These are phyloP conservation scores for Callopanchax toddi DNA, from an alignment of 2,113 vertebrate genomes.

Conservation along the genomic window DNA sequence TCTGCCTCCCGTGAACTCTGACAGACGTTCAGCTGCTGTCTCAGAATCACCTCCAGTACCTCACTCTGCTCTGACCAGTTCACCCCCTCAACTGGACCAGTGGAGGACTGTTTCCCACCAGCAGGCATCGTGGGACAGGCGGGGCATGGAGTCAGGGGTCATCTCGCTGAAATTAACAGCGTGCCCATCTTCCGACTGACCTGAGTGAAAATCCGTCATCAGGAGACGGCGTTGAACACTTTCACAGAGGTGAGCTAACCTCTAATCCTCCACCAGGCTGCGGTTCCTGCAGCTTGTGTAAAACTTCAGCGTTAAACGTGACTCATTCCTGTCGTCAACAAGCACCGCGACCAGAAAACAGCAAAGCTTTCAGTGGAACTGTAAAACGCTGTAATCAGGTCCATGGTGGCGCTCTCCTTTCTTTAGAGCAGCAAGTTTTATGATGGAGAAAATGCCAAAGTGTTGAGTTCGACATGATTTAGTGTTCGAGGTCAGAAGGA, in stretches of 20 bases:
- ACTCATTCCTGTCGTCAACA: conserved; percentile 31
- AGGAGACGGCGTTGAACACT: conserved; percentile 59
- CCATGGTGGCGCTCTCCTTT: conserved; percentile 17
- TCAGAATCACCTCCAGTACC: neutral
- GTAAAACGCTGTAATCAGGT: conserved; percentile 13
- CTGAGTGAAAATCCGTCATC: conserved; percentile 66
- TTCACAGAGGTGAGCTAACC: conserved; percentile 72
- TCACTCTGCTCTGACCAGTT: conserved; percentile 23
- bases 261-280: conserved; percentile 48
- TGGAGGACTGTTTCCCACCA: conserved; percentile 46
- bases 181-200: conserved; percentile 72
- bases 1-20: conserved; percentile 47
- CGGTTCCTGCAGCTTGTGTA: conserved; percentile 26
- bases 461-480: conserved; percentile 37
- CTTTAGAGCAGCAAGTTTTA: conserved; percentile 25
- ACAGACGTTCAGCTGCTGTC: too few relatives aligned
- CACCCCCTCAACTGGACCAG: neutral
- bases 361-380: neutral
- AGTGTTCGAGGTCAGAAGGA: conserved; percentile 20
- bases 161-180: conserved; percentile 66
- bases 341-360: conserved; percentile 9
- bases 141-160: conserved; percentile 55
- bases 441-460: conserved; percentile 39
- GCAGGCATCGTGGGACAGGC: conserved; percentile 11
- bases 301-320: conserved; percentile 37